These are phyloP conservation scores for Mormyrus iriodes DNA, from an alignment of 2,113 vertebrate genomes.

Conservation along the genomic window DNA sequence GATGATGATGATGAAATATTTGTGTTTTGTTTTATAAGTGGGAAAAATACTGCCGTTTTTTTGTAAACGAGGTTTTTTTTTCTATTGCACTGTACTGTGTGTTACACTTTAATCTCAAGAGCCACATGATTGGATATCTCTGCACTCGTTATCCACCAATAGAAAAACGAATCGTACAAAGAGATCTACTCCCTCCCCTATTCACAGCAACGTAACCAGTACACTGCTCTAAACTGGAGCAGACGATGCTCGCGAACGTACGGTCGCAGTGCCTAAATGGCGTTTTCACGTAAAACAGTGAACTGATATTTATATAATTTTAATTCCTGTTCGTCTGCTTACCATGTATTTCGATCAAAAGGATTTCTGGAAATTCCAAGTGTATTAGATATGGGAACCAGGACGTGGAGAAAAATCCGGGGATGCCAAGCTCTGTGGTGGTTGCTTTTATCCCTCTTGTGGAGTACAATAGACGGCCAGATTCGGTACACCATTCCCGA, in stretches of 20 bases:
- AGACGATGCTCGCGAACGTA: constrained; percentile 27
- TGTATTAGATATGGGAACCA: constrained; percentile 13
- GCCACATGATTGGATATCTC: constrained; percentile 50
- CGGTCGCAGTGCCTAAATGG: neutral
- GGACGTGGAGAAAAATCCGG: constrained; percentile 18
- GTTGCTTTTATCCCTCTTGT: constrained; percentile 35
- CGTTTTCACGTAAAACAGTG: neutral
- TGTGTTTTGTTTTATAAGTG: neutral
- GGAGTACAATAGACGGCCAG: constrained; percentile 40
- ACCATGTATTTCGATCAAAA: constrained; percentile 15
- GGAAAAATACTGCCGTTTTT: neutral
- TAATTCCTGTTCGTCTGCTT: neutral
- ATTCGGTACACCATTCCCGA: constrained; percentile 42
- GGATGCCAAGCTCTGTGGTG: constrained; percentile 35
- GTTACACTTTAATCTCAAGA: neutral
- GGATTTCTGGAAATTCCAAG: neutral
- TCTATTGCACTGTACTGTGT: neutral
- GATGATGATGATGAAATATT: neutral
- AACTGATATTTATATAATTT: neutral
- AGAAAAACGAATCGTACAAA: constrained; percentile 55
- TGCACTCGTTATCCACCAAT: constrained; percentile 59
- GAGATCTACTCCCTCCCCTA: constrained; percentile 68
- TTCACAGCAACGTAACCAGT: constrained; percentile 51
- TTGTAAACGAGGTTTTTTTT: neutral
- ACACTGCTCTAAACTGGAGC: constrained; percentile 41